Base-by-base conservation (phyloP, 2,888 invertebrate genomes). In the Glyphotaelius pellucidus region DNA sequence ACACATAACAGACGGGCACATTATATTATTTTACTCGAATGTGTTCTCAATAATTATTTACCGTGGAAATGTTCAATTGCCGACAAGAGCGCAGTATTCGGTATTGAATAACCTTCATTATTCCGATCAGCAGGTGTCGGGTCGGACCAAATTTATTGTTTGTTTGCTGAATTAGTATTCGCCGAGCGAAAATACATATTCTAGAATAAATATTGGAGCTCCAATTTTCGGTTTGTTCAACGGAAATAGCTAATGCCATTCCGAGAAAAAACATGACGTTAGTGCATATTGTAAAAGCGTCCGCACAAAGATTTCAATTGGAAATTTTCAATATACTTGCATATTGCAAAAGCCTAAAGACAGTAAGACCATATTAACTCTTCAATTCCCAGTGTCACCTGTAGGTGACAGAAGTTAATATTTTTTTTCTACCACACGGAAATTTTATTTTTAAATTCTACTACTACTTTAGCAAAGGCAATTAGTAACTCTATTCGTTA, bases 81-180 rank as follows among this genome's bases (percentile, higher is more conserved):
- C 67, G 67, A 67, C 67, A 67, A 25, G 25, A 67, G 67, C 67
- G 67, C 19, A 67, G 52, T 67, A 67, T 67, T 32, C 14, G 15
- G 30, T 14, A 35, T 83, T 3, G 11, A 35, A 83, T 83, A 83
- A 83, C 19, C 83, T 83, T 25, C 83, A 83, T 83, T 83, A 35
- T 83, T 83, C 83, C 35, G 25, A 83, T 35, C 83, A 83, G 83
- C 83, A 32, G 32, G 25, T 83, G 31, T 83, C 35, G 83, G 7
- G 83, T 83, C 35, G 35, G 15, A 30, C 35, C 83, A 19, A 35
- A 83, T 83, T 83, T 83, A 83, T 35, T 83, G 83, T 32, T 83
- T 83, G 67, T 67, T 67, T 67, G 25, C 67, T 9, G 67, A 67
- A 67, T 67, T 67, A 67, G 67, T 67, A 67, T 67, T 67, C 67